Base-by-base conservation (phyloP, 1,140 invertebrate genomes). In the Littorina saxatilis region DNA sequence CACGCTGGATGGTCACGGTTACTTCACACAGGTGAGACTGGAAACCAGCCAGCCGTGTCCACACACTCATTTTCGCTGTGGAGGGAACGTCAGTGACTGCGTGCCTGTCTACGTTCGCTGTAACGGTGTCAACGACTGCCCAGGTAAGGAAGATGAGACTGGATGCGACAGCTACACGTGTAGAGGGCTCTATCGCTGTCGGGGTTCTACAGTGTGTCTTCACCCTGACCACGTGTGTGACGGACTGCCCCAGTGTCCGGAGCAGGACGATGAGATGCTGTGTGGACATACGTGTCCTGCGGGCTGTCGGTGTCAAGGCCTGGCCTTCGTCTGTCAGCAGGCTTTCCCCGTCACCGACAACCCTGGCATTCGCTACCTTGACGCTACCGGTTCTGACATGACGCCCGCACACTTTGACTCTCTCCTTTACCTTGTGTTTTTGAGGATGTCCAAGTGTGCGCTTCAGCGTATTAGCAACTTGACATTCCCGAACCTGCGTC, bases 281-380 rank as follows among this genome's bases (percentile, higher is more conserved):
- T 85, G 79, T 74, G 52, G 77, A 29, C 32, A 7, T 50, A 37
- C 13, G 52, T 77, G 74, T 3, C 74, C 74, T 91, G 85, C 40
- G 89, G 72, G 39, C n/a, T 84, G 81, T 63, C 63, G n/a, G 1
- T 84, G 77, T 70, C 37, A 43, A 61, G 77, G 66, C 52, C 63
- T 39, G 27, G 55, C 68, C 7, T 43, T 82, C 20, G 32, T 50
- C 1, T 82, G 81, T n/a, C 15, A n/a, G 1, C 23, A 37, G 39
- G 27, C 66, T 1, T 58, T 81, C 43, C 40, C 27, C 13, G 15
- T 35, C 15, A 29, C 20, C 9, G n/a, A 35, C 17, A 63, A 39
- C 32, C 43, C 47, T 32, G 35, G 40, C 2, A 0, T 77, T 7
- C 74, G 74, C 17, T 77, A 77, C 52, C 13, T 39, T 27, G 32